Evolutionary conservation across 2,797 vertebrate species (phyloP), one percentile per base, ranked within the genome.

Genomic region (Pangasius sanitwongsei): DNA sequence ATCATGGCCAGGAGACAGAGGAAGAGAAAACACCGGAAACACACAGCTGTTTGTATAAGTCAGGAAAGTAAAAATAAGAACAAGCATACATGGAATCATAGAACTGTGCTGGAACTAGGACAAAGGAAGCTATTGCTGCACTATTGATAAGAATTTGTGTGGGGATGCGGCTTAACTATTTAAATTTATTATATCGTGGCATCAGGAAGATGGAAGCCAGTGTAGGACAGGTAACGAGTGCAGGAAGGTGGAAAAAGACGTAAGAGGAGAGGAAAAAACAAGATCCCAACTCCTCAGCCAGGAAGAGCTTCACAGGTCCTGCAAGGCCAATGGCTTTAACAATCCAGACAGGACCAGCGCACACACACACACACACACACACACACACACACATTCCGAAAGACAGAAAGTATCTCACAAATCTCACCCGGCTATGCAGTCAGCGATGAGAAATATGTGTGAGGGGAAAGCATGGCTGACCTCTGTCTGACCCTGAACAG

Each of bases 361-460:
- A 69, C 31, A 41, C 44, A 41, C 59, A 69, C n/a, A 41, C 44
- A 69, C 31, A 57, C 55, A 57, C 41, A n/a, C 59, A 69, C 31
- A 41, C 44, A 41, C 59, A 69, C 20, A 28, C 18, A 34, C 41
- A 70, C 25, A 59, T 77, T 86, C 87, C 55, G 8, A 31, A 69
- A 25, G 77, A 57, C 69, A 69, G 61, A 90, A 87, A 78, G 89
- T 50, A 74, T 70, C 61, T 89, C 81, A 78, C 86, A 87, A 88
- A 90, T 90, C 89, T 90, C 34, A 57, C 13, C 59, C 37, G 83
- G 89, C 69, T 86, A 90, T 85, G 90, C 69, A 70, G 80, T 84
- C 81, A 87, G 74, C 53, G 86, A 89, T 91, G 87, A 89, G 88
- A 90, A 90, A 88, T 91, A 91, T 87, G 70, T 55, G 44, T 74